Evolutionary conservation across 2,888 invertebrate genomes (phyloP), one percentile per base, ranked within the genome.

Genomic region (Mayetiola destructor): DNA sequence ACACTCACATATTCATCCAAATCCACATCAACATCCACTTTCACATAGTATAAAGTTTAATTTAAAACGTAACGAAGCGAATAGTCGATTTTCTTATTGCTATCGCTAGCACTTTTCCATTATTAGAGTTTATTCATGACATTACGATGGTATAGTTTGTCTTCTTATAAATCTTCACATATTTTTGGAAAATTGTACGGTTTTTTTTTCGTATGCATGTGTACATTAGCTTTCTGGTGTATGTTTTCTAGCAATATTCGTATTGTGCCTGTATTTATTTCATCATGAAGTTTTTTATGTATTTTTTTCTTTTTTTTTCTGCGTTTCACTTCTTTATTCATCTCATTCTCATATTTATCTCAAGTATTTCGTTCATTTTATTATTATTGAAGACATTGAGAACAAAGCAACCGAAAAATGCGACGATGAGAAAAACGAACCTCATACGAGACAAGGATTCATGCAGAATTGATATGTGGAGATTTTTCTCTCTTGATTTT

Each of bases 31-130:
- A n/a, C n/a, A n/a, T n/a, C n/a, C n/a, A n/a, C n/a, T n/a, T n/a
- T 27, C 48, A 48, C 27, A 48, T 16, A 53, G 30, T 53, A 53
- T 53, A 53, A 53, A 53, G 53, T 53, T 53, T 53, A 53, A 53
- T 53, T 53, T 53, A 53, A 53, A 53, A 53, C 30, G 53, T 32
- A 53, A 32, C 53, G 30, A 53, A 53, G 53, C 53, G 53, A 53
- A 53, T 53, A 53, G 30, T 30, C 53, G 30, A 48, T 48, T 48
- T 48, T 48, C 48, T 48, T 48, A 48, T 48, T 48, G 48, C 48
- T 8, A 27, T 48, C 48, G 48, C 48, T 48, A 48, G 48, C 48
- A 48, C 48, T 48, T 48, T 48, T 48, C 48, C 29, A 27, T 27
- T 48, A 48, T 27, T 48, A 48, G 27, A 48, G 48, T 48, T 48